Base-by-base conservation (phyloP, 2,797 vertebrate species). In the Pogoniulus pusillus region DNA sequence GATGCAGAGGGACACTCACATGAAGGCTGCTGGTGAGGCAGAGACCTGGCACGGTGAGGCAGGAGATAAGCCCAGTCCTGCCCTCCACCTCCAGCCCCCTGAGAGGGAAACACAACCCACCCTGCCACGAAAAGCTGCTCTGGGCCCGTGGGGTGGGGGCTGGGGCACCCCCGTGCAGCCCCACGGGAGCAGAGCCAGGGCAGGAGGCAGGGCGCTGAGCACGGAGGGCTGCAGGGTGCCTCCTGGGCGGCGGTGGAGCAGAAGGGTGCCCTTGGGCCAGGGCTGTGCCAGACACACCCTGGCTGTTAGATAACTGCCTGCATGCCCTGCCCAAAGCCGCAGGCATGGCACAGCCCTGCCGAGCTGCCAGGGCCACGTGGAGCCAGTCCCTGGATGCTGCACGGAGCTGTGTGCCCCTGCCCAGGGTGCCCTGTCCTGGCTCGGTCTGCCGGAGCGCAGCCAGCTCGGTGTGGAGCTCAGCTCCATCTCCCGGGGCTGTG, bases 71-170 rank as follows among this genome's bases (percentile, higher is more conserved):
- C 27, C 68, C 74, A n/a, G n/a, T 1, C 7, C 55, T 30, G 16
- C 17, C 18, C 17, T n/a, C 20, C 54, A 11, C 41, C 68, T 59
- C 69, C 72, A 53, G 35, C 59, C 66, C 30, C 19, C 10, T 4
- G 30, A 6, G 29, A 18, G 2, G 49, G 10, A 47, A 64, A 19
- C 34, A 9, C 49, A 2, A 23, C 20, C n/a, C 82, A 49, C 47
- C n/a, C 22, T 1, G 8, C 19, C 1, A 10, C 0, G 6, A 24
- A 18, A 27, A 54, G 19, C 30, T 82, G 58, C 62, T 0, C 62
- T 0, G 47, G 16, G 16, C 18, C 39, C 0, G 3, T 35, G 77
- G 12, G 3, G 9, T 2, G 2, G 1, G 73, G 7, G 0, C 20
- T 0, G n/a, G 34, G 9, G 8, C 71, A 16, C 15, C 47, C 49